Base-by-base conservation (phyloP, 2,888 invertebrate species). In the Dorcus parallelipipedus region DNA sequence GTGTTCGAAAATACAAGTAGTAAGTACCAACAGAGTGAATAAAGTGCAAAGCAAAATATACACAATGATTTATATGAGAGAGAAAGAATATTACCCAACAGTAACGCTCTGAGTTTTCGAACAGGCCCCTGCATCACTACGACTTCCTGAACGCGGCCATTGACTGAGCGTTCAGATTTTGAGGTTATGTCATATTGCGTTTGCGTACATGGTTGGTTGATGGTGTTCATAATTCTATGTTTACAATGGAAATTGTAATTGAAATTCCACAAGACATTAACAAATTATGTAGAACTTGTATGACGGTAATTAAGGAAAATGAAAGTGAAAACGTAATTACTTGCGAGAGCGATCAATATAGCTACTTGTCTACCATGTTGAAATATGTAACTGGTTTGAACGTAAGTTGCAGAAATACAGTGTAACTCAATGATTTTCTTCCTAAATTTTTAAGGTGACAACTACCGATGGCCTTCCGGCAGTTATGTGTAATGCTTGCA, bases 391-490 rank as follows among this genome's bases (percentile, higher is more conserved):
- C 62, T 8, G 56, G 38, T 43, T n/a, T 50, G 59, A 53, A 60
- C 55, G 52, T 61, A 57, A 61, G 42, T 23, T 48, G 20, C 6
- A 49, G 8, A 10, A 48, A 54, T 42, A 52, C 8, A 9, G 17
- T 57, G 55, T 49, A 33, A 33, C 26, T 33, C 26, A 33, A 14
- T 9, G 14, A 20, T 42, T 38, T 40, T 47, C 39, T 41, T 17
- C 42, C 53, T 42, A 40, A 42, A 53, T 38, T 40, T 57, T 64
- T 41, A 41, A 69, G 70, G 57, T 67, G 41, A 51, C 52, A 43
- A 49, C 60, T 43, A 60, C 65, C 39, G 70, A 71, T 60, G 64
- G 65, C 4, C 55, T 71, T 52, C 71, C 71, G 2, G 60, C 61
- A 40, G 63, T 62, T 52, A 59, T 71, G 47, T 71, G 70, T 54